Conservation (phyloP, 2,888 invertebrate genomes). For the Conops quadrifasciatus region DNA sequence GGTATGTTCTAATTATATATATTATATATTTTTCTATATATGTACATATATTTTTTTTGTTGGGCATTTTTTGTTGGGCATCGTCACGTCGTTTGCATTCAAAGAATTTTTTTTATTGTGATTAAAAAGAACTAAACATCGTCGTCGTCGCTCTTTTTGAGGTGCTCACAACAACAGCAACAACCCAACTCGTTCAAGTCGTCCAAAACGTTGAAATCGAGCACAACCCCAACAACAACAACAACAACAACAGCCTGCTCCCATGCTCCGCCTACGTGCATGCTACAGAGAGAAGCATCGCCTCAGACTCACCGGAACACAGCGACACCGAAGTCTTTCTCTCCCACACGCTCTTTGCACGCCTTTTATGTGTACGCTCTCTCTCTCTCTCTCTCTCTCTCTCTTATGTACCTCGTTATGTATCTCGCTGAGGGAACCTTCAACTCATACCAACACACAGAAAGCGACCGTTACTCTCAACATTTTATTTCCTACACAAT, state of each 20-base stretch:
- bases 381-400: constrained; percentile 44
- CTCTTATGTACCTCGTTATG: constrained; percentile 36
- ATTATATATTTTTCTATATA: too few species aligned
- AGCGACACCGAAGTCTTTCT: neutral
- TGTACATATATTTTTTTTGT: too few species aligned
- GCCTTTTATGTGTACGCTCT: constrained; percentile 14
- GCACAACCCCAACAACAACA: constrained; percentile 39
- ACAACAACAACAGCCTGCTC: constrained; percentile 47
- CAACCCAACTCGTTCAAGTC: too few species aligned
- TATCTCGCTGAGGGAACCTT: constrained; percentile 1
- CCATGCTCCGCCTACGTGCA: constrained; percentile 57
- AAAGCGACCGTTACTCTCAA: neutral
- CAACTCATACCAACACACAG: neutral
- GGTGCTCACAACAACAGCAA: constrained; percentile 33
- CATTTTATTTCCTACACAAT: constrained; percentile 19
- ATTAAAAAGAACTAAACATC: too few species aligned
- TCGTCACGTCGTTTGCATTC: too few species aligned
- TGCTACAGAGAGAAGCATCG: neutral
- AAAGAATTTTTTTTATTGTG: too few species aligned
- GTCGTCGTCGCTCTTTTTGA: too few species aligned
- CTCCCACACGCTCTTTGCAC: neutral
- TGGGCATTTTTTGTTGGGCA: too few species aligned
- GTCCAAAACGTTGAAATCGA: too few species aligned
- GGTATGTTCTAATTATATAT: too few species aligned
- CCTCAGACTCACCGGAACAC: neutral